Base-by-base conservation (phyloP, 2,797 vertebrate species). In the Leptodactylus fallax region DNA sequence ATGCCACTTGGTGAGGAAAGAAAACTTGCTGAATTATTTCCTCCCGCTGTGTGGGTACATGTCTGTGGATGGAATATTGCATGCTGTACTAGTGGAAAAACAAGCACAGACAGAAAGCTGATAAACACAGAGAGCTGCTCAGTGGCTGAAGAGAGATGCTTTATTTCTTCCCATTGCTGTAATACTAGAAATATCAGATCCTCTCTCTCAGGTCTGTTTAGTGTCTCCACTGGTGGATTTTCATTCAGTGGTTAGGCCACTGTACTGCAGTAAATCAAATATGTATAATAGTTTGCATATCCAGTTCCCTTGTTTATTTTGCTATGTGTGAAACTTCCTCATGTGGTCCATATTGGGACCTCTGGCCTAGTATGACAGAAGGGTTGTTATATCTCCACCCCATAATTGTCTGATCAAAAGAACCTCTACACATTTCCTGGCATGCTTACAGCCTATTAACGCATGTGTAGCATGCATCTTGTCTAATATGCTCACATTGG, bases 1-100 rank as follows among this genome's bases (percentile, higher is more conserved):
- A 90, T 86, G 92, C 88, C 92, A 94, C 93, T 93, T 83, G 90
- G 92, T 21, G 23, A 71, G 58, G 85, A 87, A 90, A 72, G 85
- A 84, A 78, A 82, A 77, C 81, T 86, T 83, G 80, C 84, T 79
- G 79, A 78, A 82, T 85, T 83, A 76, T 86, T 86, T 86, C 88
- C 79, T 63, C n/a, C 23, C 16, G 23, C 60, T 53, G 83, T 76
- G 55, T 71, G 72, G 78, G 27, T 53, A 60, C 81, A 67, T 23
- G 74, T 53, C 74, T 45, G 9, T 49, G 58, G 63, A 79, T 61
- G 19, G 76, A 56, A 86, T 76, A 36, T 27, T 65, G 49, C 80
- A 27, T 72, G 51, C 51, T 56, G 9, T 56, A 81, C 14, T 49
- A 14, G 56, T 85, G 10, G 53, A 55, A 72, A 53, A 74, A 72